Evolutionary conservation across 2,888 invertebrate genomes (phyloP), one percentile per base, ranked within the genome.

Genomic region (Xylota segnis): DNA sequence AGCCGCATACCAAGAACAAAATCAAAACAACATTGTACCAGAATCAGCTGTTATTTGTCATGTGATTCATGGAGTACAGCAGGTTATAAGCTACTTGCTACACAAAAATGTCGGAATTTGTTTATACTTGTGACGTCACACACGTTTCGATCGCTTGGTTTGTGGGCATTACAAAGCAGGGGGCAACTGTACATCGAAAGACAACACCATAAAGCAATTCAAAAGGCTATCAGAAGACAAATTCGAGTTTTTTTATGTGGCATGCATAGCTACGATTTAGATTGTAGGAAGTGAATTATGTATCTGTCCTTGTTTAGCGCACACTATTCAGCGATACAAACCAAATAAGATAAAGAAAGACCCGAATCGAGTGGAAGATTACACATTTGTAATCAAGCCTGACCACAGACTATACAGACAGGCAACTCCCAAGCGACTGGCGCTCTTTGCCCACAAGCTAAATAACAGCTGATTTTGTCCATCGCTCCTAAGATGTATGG

Each of bases 11-110:
- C 4, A 6, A 12, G 5, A 6, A 47, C 5, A 7, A n/a, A 43
- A 52, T 27, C 23, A 27, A 6, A 61, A 50, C 47, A 32, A 5
- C 4, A 14, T 29, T 16, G 10, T 56, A 16, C n/a, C n/a, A 29
- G 23, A 47, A 50, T 66, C 50, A 66, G 66, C 66, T 66, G 50
- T 66, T 52, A 2, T 16, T 66, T 66, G 52, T 66, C 66, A 66
- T 58, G 34, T 58, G 34, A 58, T 18, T 16, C 34, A 16, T 34
- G 16, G 16, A 18, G 4, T 12, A 5, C 52, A 23, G 5, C 52
- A 23, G 27, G 5, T 52, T 23, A 52, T n/a, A 12, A 9, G 9
- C 10, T 14, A 50, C 12, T 47, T 10, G 52, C 9, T 6, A 18
- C 2, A n/a, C 40, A 40, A 5, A 40, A 12, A 0, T 14, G n/a